Evolutionary conservation across 2,797 vertebrate genomes (phyloP).

Genomic region (Hemibagrus guttatus): DNA sequence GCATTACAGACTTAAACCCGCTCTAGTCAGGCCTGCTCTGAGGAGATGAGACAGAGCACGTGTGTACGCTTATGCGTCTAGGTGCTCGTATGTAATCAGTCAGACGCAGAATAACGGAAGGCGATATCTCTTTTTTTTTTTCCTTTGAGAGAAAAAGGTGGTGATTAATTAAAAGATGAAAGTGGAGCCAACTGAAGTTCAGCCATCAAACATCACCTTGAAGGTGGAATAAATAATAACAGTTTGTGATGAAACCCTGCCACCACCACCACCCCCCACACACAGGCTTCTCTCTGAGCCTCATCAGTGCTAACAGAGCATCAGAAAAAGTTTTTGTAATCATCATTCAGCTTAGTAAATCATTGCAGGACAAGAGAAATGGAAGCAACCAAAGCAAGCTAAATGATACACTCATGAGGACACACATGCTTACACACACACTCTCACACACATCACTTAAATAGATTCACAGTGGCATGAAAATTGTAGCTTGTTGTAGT

Average conservation of each 20-base stretch:
- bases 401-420: neutral
- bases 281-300: neutral
- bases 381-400: neutral
- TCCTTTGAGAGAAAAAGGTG: constrained; percentile 42
- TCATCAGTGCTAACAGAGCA: neutral
- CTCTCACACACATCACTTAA: neutral
- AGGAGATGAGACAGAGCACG: constrained; percentile 52
- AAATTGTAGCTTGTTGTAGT: constrained; percentile 16
- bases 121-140: constrained; percentile 38
- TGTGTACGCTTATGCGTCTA: constrained; percentile 37
- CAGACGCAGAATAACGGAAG: constrained; percentile 46
- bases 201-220: constrained; percentile 59
- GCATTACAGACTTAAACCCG: constrained; percentile 60
- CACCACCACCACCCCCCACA: too few species aligned
- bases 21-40: constrained; percentile 43
- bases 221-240: constrained; percentile 59
- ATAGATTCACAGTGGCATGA: constrained; percentile 13
- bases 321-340: constrained; percentile 1
- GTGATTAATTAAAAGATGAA: constrained; percentile 65
- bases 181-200: constrained; percentile 47
- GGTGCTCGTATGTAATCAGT: constrained; percentile 43
- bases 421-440: neutral
- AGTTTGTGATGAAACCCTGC: constrained; percentile 37
- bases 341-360: neutral
- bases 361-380: neutral